Evolutionary conservation across 2,113 vertebrate genomes (phyloP).

Genomic region (Dendrocopos noguchii): DNA sequence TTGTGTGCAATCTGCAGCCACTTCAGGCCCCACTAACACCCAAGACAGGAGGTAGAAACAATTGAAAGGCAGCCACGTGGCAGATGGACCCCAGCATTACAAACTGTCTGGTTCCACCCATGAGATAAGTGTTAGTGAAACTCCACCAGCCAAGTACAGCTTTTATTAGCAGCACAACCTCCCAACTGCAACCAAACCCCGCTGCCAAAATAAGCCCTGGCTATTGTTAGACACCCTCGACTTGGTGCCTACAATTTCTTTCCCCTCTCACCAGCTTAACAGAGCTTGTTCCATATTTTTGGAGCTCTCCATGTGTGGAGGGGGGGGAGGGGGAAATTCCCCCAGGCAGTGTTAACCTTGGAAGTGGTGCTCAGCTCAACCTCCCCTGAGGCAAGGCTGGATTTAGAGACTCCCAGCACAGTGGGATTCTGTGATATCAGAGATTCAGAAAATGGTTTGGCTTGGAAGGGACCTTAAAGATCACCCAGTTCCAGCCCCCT

Average conservation of each 20-base stretch:
- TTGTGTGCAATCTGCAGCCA: background rate
- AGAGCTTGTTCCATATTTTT: background rate
- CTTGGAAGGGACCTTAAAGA: background rate
- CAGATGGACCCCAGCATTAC: background rate
- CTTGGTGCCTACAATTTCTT: background rate
- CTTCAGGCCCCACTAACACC: background rate
- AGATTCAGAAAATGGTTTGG: background rate
- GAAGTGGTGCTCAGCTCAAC: background rate
- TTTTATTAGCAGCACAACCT: background rate
- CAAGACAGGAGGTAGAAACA: background rate
- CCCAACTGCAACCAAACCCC: background rate
- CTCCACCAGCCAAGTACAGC: background rate
- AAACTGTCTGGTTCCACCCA: background rate
- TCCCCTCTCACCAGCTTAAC: accelerated
- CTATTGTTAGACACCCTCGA: background rate
- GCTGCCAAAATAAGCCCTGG: background rate
- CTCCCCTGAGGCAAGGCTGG: background rate
- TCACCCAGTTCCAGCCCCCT: background rate
- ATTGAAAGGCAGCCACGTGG: background rate
- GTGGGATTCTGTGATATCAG: background rate
- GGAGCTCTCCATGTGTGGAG: accelerated
- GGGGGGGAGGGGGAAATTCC: accelerated
- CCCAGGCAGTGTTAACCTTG: background rate
- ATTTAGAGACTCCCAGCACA: too few species aligned
- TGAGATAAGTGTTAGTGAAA: conserved; percentile 42